Base-by-base conservation (phyloP, 1,140 invertebrate genomes). In the Scaptodrosophila lebanonensis region DNA sequence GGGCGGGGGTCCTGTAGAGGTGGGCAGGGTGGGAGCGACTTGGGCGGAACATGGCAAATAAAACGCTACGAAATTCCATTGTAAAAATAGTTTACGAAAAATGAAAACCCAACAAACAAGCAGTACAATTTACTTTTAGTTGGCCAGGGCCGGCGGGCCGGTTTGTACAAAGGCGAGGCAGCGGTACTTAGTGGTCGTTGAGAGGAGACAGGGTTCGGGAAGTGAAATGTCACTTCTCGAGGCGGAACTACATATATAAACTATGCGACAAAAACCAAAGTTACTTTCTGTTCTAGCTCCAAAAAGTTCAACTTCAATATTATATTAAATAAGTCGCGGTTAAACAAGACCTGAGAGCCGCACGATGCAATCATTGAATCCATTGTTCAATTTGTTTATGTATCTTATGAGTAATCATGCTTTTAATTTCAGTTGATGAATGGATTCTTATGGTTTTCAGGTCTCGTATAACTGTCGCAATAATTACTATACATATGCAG, bases 81-180 rank as follows among this genome's bases (percentile, higher is more conserved):
- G 29, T 64, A 59, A 57, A 51, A 60, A 16, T 17, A 30, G 25
- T 67, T 39, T 42, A 66, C 35, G 42, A 54, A 15, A 43, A 32
- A 39, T 8, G 35, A 8, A 29, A 25, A 33, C 12, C 22, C 33
- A 58, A 67, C 35, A 59, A 47, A 59, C 47, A 72, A 33, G 64
- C 51, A 77, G 73, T 79, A 79, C 73, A 79, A 82, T 53, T 82
- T 69, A 73, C 44, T 56, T 61, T 73, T 65, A 79, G 73, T 73
- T 68, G 32, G 44, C 45, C 40, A 36, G 36, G 15, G 38, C 32
- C 30, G 11, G 48, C 30, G 50, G 25, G 27, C 22, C 18, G 16
- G 64, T 16, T 36, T 57, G 67, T 70, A 70, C 60, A 70, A 70
- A 69, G 16, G 32, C 17, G 27, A 38, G 68, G 69, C 68, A 62